phyloP scores from a whole-genome alignment of 2,888 invertebrate species.

The Exephanes ischioxanthus region DNA sequence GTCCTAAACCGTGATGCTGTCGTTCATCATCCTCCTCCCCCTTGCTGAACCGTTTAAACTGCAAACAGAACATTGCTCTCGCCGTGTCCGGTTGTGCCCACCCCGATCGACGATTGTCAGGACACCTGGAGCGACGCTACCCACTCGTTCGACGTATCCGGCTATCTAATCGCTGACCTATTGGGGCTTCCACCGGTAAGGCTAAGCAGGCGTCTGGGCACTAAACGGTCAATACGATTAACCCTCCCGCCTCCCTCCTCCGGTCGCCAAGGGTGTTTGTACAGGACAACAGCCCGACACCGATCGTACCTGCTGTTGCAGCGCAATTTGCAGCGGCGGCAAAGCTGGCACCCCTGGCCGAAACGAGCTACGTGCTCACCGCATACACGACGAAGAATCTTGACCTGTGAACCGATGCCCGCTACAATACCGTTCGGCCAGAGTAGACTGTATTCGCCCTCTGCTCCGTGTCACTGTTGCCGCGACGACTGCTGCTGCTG shows the following conservation, averaged over 20 bases:
- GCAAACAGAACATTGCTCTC: conserved; percentile 27
- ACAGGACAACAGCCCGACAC: conserved; percentile 33
- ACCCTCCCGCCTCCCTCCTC: conserved; percentile 1
- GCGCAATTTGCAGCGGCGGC: conserved; percentile 6
- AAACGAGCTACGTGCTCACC: conserved; percentile 23
- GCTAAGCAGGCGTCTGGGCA: conserved; percentile 35
- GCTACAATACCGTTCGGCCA: background rate
- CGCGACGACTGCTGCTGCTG: background rate
- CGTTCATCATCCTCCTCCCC: conserved; percentile 30
- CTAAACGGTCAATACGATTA: conserved; percentile 39
- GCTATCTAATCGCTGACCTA: conserved; percentile 48
- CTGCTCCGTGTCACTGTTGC: background rate
- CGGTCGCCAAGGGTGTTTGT: conserved; percentile 39
- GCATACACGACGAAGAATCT: conserved; percentile 7
- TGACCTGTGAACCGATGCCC: background rate
- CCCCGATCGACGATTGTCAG: conserved; percentile 29
- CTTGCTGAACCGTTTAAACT: conserved; percentile 36
- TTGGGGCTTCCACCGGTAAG: conserved; percentile 50
- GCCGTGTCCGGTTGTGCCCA: conserved; percentile 28
- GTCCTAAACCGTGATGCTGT: conserved; percentile 36
- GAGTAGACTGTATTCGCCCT: background rate
- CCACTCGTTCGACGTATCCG: conserved; percentile 5
- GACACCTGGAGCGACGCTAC: conserved; percentile 31
- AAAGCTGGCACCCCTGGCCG: background rate
- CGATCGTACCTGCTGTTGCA: conserved; percentile 29